Evolutionary conservation across 1,140 invertebrate species (phyloP).

Genomic region (Musca domestica): DNA sequence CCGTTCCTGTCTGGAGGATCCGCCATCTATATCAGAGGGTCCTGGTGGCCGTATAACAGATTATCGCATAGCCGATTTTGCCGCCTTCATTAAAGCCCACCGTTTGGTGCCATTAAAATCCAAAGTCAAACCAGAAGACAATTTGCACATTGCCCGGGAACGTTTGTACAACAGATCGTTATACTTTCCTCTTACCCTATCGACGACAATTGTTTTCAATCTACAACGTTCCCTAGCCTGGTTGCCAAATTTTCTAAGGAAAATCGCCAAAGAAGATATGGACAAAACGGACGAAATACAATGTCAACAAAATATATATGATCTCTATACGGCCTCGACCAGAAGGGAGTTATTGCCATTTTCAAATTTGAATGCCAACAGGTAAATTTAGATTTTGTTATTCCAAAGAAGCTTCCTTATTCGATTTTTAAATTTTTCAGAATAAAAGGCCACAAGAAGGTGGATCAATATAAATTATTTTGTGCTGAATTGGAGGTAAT

Average conservation of each 20-base stretch:
- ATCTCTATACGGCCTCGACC: conserved; percentile 77
- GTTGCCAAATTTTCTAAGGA: conserved; percentile 78
- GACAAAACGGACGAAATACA: conserved; percentile 82
- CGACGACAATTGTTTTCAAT: conserved; percentile 76
- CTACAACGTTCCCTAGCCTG: conserved; percentile 68
- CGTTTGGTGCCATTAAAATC: conserved; percentile 69
- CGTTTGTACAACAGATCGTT: conserved; percentile 75
- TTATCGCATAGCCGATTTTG: conserved; percentile 86
- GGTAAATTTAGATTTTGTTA: conserved; percentile 37
- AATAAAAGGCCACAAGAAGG: conserved; percentile 63
- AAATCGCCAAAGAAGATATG: conserved; percentile 79
- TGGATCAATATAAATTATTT: conserved; percentile 87
- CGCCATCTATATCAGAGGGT: conserved; percentile 91
- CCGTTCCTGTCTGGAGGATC: conserved; percentile 88
- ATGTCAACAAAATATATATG: conserved; percentile 84
- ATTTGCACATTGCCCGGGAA: conserved; percentile 63
- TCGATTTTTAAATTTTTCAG: conserved; percentile 27
- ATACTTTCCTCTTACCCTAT: conserved; percentile 84
- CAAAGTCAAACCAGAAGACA: conserved; percentile 47
- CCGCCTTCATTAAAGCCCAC: conserved; percentile 82
- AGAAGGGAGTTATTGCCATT: conserved; percentile 77
- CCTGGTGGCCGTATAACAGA: conserved; percentile 90
- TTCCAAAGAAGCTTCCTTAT: background rate
- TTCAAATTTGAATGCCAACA: conserved; percentile 60
- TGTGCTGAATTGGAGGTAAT: conserved; percentile 88